Evolutionary conservation across 1,140 invertebrate species (phyloP).

Genomic region (Neodiprion pinetum): DNA sequence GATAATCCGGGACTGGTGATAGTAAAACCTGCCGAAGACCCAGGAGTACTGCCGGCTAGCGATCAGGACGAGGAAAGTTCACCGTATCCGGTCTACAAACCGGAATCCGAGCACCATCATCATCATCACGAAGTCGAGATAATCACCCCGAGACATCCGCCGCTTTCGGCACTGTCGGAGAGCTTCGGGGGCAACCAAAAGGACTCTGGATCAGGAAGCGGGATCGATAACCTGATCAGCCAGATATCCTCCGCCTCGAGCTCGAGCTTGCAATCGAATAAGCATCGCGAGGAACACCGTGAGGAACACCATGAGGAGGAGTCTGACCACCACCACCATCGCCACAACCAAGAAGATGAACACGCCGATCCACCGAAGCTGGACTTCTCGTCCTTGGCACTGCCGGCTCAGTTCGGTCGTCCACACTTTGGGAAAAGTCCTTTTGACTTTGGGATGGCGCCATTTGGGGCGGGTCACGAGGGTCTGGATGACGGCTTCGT

Average conservation of each 20-base stretch:
- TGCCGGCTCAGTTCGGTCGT: too few species aligned
- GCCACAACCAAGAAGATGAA: conserved; percentile 10
- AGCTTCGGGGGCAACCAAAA: conserved; percentile 42
- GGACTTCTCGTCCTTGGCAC: too few species aligned
- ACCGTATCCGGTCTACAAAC: neutral
- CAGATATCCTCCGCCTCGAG: neutral
- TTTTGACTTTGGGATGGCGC: too few species aligned
- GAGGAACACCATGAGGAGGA: conserved; percentile 17
- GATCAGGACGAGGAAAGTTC: neutral
- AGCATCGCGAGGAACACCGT: conserved; percentile 28
- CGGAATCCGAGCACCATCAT: conserved; percentile 20
- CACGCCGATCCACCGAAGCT: neutral
- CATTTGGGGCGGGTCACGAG: too few species aligned
- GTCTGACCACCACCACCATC: conserved; percentile 17
- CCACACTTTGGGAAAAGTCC: too few species aligned
- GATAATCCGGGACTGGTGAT: conserved; percentile 40
- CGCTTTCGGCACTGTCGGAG: conserved; percentile 36
- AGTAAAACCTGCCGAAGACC: conserved; percentile 33
- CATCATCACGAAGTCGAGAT: conserved; percentile 13
- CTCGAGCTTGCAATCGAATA: neutral
- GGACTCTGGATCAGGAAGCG: conserved; percentile 10
- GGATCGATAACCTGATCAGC: neutral
- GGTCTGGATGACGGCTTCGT: too few species aligned
- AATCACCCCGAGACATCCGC: conserved; percentile 22
- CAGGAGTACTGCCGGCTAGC: neutral